phyloP scores from a whole-genome alignment of 1,140 invertebrate species.

The Heliothis subflexa region DNA sequence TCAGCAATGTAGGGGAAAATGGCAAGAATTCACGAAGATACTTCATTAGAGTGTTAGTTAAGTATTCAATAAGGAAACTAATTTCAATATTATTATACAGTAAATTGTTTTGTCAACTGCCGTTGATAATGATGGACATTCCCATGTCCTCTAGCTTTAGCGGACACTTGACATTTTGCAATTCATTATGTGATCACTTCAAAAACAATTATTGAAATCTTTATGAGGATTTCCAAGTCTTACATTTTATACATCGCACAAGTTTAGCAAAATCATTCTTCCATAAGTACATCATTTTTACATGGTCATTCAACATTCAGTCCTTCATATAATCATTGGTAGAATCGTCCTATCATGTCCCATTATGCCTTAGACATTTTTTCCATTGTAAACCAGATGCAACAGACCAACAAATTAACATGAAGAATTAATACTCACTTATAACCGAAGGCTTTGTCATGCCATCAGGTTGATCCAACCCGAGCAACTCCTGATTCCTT shows the following conservation, averaged over 20 bases:
- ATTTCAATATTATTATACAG: not conserved
- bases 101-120: not conserved
- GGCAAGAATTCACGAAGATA: not conserved
- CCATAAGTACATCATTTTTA: too few species aligned
- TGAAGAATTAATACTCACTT: constrained; percentile 67
- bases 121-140: constrained; percentile 2
- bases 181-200: too few species aligned
- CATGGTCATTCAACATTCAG: too few species aligned
- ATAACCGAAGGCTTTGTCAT: constrained; percentile 80
- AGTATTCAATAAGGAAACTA: not conserved
- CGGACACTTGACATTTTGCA: too few species aligned
- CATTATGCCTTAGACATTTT: not conserved
- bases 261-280: too few species aligned
- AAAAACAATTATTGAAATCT: too few species aligned
- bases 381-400: not conserved
- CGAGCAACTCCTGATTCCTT: constrained; percentile 78
- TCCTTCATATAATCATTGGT: too few species aligned
- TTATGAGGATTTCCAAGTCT: too few species aligned
- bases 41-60: not conserved
- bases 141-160: not conserved
- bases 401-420: not conserved
- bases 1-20: constrained; percentile 3
- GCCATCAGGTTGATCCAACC: constrained; percentile 72
- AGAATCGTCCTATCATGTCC: too few species aligned
- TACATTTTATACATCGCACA: too few species aligned